Percentiles rank a stretch among this genome's conserved stretches.
These are phyloP conservation scores for Carduelis carduelis DNA, from an alignment of 2,797 vertebrate genomes.

Conservation along the genomic window DNA sequence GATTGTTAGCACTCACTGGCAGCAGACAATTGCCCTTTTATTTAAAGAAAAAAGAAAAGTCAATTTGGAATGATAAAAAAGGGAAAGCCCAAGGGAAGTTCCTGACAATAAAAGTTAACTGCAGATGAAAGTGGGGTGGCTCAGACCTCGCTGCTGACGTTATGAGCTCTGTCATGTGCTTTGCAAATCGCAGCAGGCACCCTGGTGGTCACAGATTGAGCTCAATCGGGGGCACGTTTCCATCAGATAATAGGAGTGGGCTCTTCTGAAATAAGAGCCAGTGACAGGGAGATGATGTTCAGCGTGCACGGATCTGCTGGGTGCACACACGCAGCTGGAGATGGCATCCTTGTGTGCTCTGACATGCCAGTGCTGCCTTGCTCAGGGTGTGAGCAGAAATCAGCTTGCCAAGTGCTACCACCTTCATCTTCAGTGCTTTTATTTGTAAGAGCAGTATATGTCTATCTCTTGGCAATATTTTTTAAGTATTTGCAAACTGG, in stretches of 20 bases:
- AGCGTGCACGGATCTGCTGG: not conserved
- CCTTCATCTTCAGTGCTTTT: not conserved
- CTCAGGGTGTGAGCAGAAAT: not conserved
- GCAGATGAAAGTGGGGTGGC: conserved; percentile 21
- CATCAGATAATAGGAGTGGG: not conserved
- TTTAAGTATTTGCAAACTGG: not conserved
- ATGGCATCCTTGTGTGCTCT: rapidly evolving
- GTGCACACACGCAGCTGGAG: not conserved
- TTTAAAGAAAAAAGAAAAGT: not conserved
- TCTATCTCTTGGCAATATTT: not conserved
- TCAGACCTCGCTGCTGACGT: not conserved
- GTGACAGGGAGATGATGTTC: not conserved
- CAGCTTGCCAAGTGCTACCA: not conserved
- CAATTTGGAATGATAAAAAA: conserved; percentile 18
- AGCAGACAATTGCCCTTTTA: conserved; percentile 5
- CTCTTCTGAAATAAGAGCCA: not conserved
- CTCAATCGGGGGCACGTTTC: not conserved
- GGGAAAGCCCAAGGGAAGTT: conserved; percentile 36
- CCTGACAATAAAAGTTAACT: conserved; percentile 21
- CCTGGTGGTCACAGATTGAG: not conserved
- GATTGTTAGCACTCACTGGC: not conserved
- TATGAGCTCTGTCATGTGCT: not conserved
- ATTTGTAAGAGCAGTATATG: not conserved
- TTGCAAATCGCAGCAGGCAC: not conserved
- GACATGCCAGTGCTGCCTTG: not conserved